These are phyloP conservation scores for Centrocercus urophasianus DNA, from an alignment of 2,113 vertebrate species.

Conservation along the genomic window DNA sequence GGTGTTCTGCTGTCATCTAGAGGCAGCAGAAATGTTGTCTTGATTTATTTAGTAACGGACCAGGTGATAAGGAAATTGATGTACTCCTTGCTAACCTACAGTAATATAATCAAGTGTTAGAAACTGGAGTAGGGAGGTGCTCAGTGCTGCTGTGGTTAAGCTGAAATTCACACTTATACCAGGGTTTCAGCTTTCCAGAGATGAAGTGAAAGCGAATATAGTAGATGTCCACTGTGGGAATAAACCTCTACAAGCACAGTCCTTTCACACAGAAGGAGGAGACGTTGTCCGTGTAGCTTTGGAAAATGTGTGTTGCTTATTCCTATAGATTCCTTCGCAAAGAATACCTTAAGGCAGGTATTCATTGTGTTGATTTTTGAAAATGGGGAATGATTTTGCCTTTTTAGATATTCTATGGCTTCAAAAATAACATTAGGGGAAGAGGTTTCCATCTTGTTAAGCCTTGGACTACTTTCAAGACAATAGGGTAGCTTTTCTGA, in stretches of 20 bases:
- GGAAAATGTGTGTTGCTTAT: background rate
- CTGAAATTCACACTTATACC: background rate
- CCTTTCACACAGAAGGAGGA: background rate
- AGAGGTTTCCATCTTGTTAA: background rate
- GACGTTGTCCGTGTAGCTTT: background rate
- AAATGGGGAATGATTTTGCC: background rate
- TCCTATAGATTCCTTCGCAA: rapidly evolving
- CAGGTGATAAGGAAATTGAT: background rate
- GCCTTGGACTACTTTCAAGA: background rate
- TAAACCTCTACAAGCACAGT: background rate
- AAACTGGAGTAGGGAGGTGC: background rate
- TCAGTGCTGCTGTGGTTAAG: background rate
- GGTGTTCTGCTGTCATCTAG: background rate
- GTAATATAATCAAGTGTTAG: background rate
- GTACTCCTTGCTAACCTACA: background rate
- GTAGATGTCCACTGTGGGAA: background rate
- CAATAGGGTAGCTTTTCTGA: background rate
- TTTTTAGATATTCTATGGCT: background rate
- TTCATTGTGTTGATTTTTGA: background rate
- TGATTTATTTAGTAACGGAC: background rate
- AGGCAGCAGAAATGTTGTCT: background rate
- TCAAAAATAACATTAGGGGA: background rate
- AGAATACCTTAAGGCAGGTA: background rate
- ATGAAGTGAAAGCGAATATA: background rate
- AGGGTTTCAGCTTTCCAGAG: background rate